These are phyloP conservation scores for rabbit (Oryctolagus cuniculus) DNA, from an alignment of 2,113 vertebrate species.

Conservation along the genomic window DNA sequence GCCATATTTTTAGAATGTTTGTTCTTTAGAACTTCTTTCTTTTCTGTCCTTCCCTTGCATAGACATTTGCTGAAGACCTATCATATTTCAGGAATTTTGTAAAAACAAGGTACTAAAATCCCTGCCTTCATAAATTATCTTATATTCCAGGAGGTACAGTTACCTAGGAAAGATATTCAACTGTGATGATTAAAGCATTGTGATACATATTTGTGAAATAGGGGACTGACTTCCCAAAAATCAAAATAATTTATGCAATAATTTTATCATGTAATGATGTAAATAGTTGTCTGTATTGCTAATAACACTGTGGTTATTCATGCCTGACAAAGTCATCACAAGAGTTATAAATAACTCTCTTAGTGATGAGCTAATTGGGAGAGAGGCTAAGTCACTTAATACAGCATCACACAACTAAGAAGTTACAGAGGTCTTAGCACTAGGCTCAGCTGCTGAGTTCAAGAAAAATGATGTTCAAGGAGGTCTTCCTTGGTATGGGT, in stretches of 20 bases:
- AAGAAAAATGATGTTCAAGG: neutral
- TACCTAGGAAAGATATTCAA: neutral
- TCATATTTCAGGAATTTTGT: neutral
- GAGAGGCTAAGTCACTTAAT: neutral
- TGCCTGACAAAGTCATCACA: neutral
- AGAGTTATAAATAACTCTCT: neutral
- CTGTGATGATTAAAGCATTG: neutral
- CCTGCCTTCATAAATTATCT: neutral
- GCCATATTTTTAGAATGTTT: neutral
- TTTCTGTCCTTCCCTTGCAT: neutral
- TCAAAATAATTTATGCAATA: neutral
- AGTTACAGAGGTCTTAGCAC: neutral
- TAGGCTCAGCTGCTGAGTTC: neutral
- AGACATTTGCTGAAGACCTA: neutral
- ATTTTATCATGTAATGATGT: neutral
- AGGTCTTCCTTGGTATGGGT: neutral
- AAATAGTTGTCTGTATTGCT: neutral
- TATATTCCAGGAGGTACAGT: neutral
- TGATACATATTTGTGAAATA: neutral
- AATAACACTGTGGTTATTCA: neutral
- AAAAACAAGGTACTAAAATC: slow-evolving; percentile 7
- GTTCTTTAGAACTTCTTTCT: neutral
- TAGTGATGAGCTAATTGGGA: neutral
- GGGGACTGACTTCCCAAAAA: neutral
- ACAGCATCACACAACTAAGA: neutral